Conservation (phyloP, 2,888 invertebrate genomes). For the Sturmia bella region DNA sequence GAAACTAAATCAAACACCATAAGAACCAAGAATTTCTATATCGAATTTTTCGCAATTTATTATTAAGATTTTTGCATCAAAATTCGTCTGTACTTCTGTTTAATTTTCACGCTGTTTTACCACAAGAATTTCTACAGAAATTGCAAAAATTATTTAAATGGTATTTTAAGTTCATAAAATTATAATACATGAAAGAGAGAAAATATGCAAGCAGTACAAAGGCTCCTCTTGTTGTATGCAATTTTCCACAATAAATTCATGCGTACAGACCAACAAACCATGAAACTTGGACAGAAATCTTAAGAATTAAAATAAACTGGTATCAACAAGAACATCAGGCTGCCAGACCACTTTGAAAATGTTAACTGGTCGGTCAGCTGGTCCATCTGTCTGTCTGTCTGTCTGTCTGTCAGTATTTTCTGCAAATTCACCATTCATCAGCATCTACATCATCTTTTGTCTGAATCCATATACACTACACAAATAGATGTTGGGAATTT, state of each 20-base stretch:
- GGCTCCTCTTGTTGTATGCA: constrained; percentile 4
- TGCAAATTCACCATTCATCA: constrained; percentile 22
- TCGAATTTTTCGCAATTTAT: too few species aligned
- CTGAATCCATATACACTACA: neutral
- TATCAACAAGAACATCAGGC: neutral
- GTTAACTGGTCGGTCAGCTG: constrained; percentile 13
- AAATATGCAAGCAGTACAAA: constrained; percentile 2
- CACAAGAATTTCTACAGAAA: neutral
- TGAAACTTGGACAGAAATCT: neutral
- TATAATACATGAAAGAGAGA: constrained; percentile 15
- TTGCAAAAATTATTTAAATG: constrained; percentile 1
- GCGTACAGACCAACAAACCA: neutral
- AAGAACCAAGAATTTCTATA: too few species aligned
- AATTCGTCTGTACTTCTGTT: neutral
- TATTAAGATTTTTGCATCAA: too few species aligned
- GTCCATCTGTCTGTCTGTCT: too few species aligned
- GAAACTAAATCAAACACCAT: too few species aligned
- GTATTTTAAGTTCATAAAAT: constrained; percentile 30
- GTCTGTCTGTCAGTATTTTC: too few species aligned
- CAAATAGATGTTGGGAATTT: constrained; percentile 17
- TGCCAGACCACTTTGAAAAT: neutral
- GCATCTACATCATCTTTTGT: neutral
- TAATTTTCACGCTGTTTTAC: neutral
- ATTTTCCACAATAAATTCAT: constrained; percentile 7
- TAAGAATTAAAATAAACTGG: neutral